Evolutionary conservation across 2,888 invertebrate species (phyloP).

Genomic region (Gordius sp.): DNA sequence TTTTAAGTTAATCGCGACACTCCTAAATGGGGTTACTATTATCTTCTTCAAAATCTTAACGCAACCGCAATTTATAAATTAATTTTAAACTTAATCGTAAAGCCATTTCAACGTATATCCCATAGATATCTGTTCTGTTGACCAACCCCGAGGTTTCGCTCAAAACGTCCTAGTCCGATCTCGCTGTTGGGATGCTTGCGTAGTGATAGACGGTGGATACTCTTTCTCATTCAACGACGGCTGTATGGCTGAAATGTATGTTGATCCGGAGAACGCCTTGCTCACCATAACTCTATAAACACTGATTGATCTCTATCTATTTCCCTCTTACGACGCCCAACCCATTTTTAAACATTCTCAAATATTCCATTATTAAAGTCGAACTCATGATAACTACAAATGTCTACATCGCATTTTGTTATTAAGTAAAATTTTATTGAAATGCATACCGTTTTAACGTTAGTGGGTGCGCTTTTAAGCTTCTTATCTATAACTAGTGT

Average conservation of each 20-base stretch:
- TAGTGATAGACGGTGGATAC: slow-evolving; percentile 80
- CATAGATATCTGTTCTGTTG: not conserved
- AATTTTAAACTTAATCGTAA: slow-evolving; percentile 1
- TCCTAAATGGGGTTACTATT: too few species aligned
- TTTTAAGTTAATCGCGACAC: too few species aligned
- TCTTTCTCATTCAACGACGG: slow-evolving; percentile 81
- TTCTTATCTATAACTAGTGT: too few species aligned
- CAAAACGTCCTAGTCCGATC: slow-evolving; percentile 45
- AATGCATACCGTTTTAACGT: too few species aligned
- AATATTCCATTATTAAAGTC: too few species aligned
- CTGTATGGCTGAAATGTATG: slow-evolving; percentile 52
- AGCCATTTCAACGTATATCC: too few species aligned
- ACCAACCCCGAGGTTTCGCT: slow-evolving; percentile 23
- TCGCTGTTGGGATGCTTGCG: slow-evolving; percentile 60
- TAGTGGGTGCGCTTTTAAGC: too few species aligned
- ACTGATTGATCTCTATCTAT: slow-evolving; percentile 12
- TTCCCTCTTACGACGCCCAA: too few species aligned
- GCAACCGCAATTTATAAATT: slow-evolving; percentile 15
- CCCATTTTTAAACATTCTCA: too few species aligned
- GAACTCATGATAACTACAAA: too few species aligned
- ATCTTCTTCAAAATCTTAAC: not conserved
- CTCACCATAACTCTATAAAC: slow-evolving; percentile 39
- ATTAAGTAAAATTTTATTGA: too few species aligned
- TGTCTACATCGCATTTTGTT: too few species aligned
- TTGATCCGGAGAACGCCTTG: slow-evolving; percentile 57